Evolutionary conservation across 2,888 invertebrate genomes (phyloP).

Genomic region (Neoitamus cyanurus): DNA sequence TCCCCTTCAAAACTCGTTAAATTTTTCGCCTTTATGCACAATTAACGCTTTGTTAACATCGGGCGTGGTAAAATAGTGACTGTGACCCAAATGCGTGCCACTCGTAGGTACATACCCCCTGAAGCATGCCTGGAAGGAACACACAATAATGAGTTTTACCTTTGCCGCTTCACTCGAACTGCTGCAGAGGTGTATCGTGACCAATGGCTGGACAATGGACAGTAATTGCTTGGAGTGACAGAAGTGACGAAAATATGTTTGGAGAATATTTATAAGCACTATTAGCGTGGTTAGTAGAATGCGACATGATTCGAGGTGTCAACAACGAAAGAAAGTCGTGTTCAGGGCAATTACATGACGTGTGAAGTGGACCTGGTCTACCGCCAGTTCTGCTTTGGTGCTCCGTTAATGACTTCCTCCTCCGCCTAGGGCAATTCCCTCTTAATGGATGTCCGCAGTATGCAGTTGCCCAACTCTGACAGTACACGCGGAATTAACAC

Average conservation of each 20-base stretch:
- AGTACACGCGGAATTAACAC: background rate
- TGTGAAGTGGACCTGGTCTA: slow-evolving; percentile 16
- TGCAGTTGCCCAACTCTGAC: background rate
- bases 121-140: background rate
- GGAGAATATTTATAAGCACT: background rate
- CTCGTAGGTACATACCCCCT: background rate
- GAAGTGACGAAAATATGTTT: background rate
- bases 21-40: background rate
- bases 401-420: background rate
- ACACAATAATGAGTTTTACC: background rate
- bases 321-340: background rate
- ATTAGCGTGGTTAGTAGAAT: background rate
- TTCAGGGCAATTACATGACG: background rate
- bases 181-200: background rate
- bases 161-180: background rate
- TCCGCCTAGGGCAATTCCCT: background rate
- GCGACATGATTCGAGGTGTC: slow-evolving; percentile 10
- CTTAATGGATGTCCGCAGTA: background rate
- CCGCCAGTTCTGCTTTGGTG: background rate
- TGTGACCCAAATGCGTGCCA: background rate
- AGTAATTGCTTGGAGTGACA: background rate
- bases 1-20: background rate
- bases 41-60: background rate
- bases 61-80: background rate
- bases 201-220: background rate